Evolutionary conservation across 2,888 invertebrate species (phyloP).

Genomic region (Electrophaes corylata): DNA sequence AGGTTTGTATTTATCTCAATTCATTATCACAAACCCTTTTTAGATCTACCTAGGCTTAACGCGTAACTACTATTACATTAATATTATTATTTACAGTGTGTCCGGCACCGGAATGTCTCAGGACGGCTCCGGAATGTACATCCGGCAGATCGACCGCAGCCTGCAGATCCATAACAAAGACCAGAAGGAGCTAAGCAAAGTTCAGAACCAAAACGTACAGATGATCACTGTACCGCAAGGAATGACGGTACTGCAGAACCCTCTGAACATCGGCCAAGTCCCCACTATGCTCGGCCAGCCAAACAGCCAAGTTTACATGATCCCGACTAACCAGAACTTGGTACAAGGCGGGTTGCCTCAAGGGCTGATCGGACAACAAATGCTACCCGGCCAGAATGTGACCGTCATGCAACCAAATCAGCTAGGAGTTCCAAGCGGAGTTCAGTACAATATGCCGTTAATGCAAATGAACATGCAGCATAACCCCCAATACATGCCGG

Average conservation of each 20-base stretch:
- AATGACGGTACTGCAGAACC: constrained; percentile 77
- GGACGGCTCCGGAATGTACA: constrained; percentile 76
- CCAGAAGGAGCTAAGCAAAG: constrained; percentile 69
- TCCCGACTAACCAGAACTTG: constrained; percentile 72
- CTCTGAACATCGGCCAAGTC: constrained; percentile 72
- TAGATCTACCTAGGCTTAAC: too few relatives aligned
- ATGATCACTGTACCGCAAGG: constrained; percentile 79
- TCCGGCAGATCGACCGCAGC: constrained; percentile 74
- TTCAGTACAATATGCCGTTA: constrained; percentile 74
- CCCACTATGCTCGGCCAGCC: constrained; percentile 71
- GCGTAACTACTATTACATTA: too few relatives aligned
- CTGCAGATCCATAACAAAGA: constrained; percentile 77
- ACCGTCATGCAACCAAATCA: constrained; percentile 80
- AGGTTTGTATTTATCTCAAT: too few relatives aligned
- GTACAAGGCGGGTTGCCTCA: constrained; percentile 66
- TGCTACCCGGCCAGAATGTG: constrained; percentile 72
- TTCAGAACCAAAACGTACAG: constrained; percentile 76
- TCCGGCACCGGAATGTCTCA: constrained; percentile 64
- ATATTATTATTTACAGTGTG: constrained; percentile 60
- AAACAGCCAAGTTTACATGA: constrained; percentile 79
- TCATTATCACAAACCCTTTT: too few relatives aligned
- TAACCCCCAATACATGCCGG: constrained; percentile 73
- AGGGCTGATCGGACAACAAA: constrained; percentile 69
- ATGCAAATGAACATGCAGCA: constrained; percentile 77
- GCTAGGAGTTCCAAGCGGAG: constrained; percentile 68